phyloP scores from a whole-genome alignment of 2,797 vertebrate species.

The Astyanax mexicanus region DNA sequence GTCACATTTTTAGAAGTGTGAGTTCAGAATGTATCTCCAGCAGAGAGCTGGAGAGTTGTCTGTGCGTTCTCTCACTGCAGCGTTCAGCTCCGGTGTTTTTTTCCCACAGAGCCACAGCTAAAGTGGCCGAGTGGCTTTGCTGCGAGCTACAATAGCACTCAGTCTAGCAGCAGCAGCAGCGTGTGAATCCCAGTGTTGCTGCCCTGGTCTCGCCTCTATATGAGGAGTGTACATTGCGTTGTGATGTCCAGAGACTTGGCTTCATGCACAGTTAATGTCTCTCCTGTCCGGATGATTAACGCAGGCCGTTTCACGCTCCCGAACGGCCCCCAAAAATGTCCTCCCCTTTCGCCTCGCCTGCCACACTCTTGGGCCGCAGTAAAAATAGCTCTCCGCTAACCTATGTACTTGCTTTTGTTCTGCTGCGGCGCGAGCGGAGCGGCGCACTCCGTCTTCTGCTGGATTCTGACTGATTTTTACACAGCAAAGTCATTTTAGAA shows the following conservation, averaged over 20 bases:
- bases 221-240: constrained; percentile 57
- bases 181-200: constrained; percentile 59
- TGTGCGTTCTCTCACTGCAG: not conserved
- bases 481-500: constrained; percentile 19
- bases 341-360: constrained; percentile 73
- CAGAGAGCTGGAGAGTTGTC: not conserved
- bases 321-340: constrained; percentile 69
- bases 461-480: constrained; percentile 32
- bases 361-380: constrained; percentile 74
- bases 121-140: constrained; percentile 41
- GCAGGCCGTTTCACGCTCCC: constrained; percentile 71
- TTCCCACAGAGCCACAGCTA: constrained; percentile 20
- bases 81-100: constrained; percentile 4
- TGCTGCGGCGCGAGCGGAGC: constrained; percentile 46
- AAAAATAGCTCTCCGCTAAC: constrained; percentile 74
- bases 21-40: not conserved
- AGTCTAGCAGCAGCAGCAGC: constrained; percentile 41
- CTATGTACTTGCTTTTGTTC: constrained; percentile 60
- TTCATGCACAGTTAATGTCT: constrained; percentile 81
- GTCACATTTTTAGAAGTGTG: constrained; percentile 12
- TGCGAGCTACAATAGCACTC: constrained; percentile 43
- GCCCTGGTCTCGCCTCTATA: constrained; percentile 42
- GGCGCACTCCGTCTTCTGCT: constrained; percentile 31
- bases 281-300: constrained; percentile 82
- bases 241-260: constrained; percentile 72